Percentiles rank a stretch among this genome's conserved stretches.
Conservation (phyloP, 1,140 invertebrate species). For the Bombus vancouverensis region DNA sequence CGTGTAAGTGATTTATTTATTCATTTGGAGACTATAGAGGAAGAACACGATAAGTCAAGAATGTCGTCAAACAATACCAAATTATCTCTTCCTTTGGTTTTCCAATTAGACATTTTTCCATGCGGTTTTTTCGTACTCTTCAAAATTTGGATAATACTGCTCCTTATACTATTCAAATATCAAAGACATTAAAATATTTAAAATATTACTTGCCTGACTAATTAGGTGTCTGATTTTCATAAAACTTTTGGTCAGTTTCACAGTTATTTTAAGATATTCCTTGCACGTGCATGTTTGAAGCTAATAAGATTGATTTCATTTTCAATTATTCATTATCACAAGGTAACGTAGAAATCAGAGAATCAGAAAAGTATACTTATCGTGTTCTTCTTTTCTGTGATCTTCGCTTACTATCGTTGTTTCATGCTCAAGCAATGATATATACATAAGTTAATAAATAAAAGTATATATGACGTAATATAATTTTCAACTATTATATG, state of each 20-base stretch:
- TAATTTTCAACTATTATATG: neutral
- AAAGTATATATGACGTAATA: slow-evolving; percentile 13
- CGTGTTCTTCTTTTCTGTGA: neutral
- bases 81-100: neutral
- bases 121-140: neutral
- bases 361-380: neutral
- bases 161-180: too few species aligned
- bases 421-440: slow-evolving; percentile 28
- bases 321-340: neutral
- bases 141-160: neutral
- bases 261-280: neutral
- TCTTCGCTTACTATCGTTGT: neutral
- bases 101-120: too few species aligned
- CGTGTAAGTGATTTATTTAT: slow-evolving; percentile 32
- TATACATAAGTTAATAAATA: neutral
- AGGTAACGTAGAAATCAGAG: neutral
- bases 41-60: neutral
- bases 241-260: neutral
- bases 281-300: neutral
- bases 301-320: neutral
- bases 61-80: neutral
- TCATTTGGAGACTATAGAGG: neutral
- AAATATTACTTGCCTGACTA: neutral
- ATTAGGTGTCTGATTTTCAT: neutral
- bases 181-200: too few species aligned